phyloP scores from a whole-genome alignment of 2,888 invertebrate species.

The Leptothorax acervorum region DNA sequence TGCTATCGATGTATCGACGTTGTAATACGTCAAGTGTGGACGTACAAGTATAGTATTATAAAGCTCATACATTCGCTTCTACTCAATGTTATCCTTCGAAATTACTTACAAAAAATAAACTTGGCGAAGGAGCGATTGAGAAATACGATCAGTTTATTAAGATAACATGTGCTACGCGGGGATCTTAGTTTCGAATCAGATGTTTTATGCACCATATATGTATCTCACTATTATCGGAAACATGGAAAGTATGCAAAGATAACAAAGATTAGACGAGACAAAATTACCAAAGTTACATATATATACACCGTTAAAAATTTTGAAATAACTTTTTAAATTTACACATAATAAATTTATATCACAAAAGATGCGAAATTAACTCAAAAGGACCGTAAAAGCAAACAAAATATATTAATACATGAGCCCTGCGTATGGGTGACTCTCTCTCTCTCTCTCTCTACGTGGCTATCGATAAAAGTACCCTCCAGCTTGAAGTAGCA shows the following conservation, averaged over 20 bases:
- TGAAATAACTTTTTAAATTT: background rate
- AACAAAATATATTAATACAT: constrained; percentile 47
- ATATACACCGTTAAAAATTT: background rate
- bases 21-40: constrained; percentile 31
- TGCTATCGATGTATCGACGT: constrained; percentile 62
- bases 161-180: constrained; percentile 20
- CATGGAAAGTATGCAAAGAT: background rate
- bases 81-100: constrained; percentile 41
- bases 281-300: background rate
- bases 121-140: constrained; percentile 16
- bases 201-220: background rate
- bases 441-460: background rate
- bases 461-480: constrained; percentile 53
- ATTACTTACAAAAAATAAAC: constrained; percentile 52
- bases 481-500: constrained; percentile 60
- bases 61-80: constrained; percentile 8
- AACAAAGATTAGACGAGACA: background rate
- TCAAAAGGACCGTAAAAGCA: constrained; percentile 9
- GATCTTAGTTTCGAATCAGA: constrained; percentile 22
- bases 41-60: constrained; percentile 35
- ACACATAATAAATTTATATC: background rate
- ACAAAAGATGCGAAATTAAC: constrained; percentile 14
- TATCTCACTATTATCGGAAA: background rate
- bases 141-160: constrained; percentile 28
- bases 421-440: background rate